Evolutionary conservation across 2,888 invertebrate species (phyloP), one percentile per base, ranked within the genome.

Genomic region (Nesidiocoris tenuis): DNA sequence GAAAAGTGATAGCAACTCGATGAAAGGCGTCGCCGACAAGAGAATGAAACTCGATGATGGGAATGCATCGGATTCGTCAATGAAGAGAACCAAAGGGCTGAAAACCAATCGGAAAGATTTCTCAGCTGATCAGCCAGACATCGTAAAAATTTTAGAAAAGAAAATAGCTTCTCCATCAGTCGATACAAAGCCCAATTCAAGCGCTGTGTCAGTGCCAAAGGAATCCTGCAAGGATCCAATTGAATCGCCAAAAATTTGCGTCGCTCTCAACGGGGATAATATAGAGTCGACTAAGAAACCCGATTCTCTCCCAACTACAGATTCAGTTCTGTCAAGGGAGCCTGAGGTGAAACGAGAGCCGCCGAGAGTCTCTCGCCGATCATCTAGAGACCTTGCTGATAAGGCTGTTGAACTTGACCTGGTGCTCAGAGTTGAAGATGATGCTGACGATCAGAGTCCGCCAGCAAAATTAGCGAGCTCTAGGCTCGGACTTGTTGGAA

Each of bases 311-410:
- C 5, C 12, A 39, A 39, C 39, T 3, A 3, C 39, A 7, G 39
- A 39, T 39, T 39, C 39, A 39, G 12, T 3, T 39, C 12, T 39
- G 5, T 7, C 12, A 7, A 12, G 39, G 3, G 12, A 12, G 5
- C 3, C n/a, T 59, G 59, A 59, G n/a, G 17, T n/a, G n/a, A 59
- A 59, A 59, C 7, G 17, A 17, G 61, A 61, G 9, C 54, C 9
- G 3, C 61, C 61, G 21, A 72, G 72, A 21, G 5, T 61, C n/a
- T 61, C 61, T 19, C 61, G 72, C 12, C n/a, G 72, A 54, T 39
- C 61, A 23, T 72, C 72, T 1, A 61, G 24, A 56, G 72, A 72
- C n/a, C 61, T 39, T 19, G 1, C 71, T 1, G 39, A 72, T 7
- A n/a, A 61, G 2, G 61, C 22, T 3, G 22, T n/a, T 16, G 59